Evolutionary conservation across 2,113 vertebrate species (phyloP).

Genomic region (Neofelis nebulosa): DNA sequence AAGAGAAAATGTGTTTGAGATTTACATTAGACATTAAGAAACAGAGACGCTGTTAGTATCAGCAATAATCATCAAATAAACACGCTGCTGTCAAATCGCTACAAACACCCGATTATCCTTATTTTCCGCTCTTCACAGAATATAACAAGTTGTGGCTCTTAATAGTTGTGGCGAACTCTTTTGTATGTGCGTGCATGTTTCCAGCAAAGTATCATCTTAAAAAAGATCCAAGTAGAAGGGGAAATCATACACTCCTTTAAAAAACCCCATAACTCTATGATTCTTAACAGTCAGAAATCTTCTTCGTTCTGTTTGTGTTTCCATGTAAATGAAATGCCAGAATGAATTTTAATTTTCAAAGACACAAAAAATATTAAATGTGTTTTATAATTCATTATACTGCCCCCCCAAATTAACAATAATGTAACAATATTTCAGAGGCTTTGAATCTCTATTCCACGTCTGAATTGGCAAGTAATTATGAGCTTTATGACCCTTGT

Average conservation of each 20-base stretch:
- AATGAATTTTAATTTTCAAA: background rate
- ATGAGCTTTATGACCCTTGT: background rate
- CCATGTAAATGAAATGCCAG: background rate
- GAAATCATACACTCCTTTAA: background rate
- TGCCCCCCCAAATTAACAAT: background rate
- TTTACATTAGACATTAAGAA: background rate
- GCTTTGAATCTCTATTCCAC: background rate
- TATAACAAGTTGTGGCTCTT: background rate
- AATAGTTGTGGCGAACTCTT: background rate
- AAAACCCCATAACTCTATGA: background rate
- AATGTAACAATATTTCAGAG: background rate
- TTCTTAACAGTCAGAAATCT: background rate
- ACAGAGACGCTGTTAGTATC: background rate
- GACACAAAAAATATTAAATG: background rate
- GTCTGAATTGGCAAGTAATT: background rate
- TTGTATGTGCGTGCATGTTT: background rate
- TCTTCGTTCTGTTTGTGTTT: background rate
- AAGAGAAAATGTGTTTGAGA: background rate
- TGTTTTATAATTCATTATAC: background rate
- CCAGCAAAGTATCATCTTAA: background rate
- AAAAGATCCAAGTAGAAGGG: background rate
- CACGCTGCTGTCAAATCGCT: background rate
- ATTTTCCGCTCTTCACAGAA: background rate
- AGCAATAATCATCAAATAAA: background rate
- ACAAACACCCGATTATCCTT: background rate